Conservation (phyloP, 2,888 invertebrate species). For the Oscheius sp. region DNA sequence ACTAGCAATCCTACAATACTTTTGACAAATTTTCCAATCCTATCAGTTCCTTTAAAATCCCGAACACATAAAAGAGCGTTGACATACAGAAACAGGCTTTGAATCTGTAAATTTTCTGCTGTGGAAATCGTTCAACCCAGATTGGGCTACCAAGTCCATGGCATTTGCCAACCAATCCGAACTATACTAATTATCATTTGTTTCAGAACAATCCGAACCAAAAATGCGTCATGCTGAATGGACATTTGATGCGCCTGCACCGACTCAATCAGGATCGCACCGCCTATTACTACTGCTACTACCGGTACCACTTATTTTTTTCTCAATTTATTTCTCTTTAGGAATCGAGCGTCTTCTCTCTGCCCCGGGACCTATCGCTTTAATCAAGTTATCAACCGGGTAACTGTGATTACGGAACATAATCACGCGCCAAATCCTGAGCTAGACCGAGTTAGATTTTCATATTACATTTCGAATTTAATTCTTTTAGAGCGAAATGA, state of each 20-base stretch:
- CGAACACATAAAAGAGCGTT: too few species aligned
- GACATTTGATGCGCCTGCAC: slow-evolving; percentile 18
- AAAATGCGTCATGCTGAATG: not conserved
- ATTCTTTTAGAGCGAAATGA: slow-evolving; percentile 2
- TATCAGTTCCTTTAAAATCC: too few species aligned
- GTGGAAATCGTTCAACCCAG: too few species aligned
- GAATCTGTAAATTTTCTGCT: too few species aligned
- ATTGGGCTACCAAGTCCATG: too few species aligned
- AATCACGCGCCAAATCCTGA: slow-evolving; percentile 2
- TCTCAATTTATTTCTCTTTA: not conserved
- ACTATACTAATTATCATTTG: too few species aligned
- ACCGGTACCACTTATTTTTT: not conserved
- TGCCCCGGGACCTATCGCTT: slow-evolving; percentile 13
- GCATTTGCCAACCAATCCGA: too few species aligned
- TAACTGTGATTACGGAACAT: not conserved
- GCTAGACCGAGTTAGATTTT: not conserved
- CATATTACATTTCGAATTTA: not conserved
- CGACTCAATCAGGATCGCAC: slow-evolving; percentile 10
- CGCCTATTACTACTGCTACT: slow-evolving; percentile 13
- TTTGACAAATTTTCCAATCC: too few species aligned
- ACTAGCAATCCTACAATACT: too few species aligned
- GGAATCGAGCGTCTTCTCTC: not conserved
- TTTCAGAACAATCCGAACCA: too few species aligned
- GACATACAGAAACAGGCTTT: too few species aligned
- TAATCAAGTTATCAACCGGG: not conserved